Conservation (phyloP, 2,797 vertebrate genomes). For the Falco concolor region DNA sequence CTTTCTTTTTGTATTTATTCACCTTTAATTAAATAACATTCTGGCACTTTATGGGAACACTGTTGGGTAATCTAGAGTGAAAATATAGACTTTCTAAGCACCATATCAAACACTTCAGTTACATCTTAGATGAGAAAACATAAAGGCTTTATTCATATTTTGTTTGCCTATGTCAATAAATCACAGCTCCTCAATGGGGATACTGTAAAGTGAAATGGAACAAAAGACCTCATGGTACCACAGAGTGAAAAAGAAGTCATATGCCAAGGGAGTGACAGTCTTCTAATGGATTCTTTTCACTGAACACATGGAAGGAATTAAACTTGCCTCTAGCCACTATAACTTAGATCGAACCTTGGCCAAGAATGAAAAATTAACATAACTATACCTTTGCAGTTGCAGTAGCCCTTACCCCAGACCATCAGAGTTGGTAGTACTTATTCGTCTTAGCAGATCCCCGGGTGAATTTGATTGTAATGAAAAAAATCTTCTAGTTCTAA, state of each 20-base stretch:
- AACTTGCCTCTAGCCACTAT: neutral
- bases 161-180: neutral
- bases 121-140: neutral
- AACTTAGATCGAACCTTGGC: neutral
- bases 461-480: neutral
- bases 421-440: neutral
- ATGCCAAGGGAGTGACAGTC: slow-evolving; percentile 26
- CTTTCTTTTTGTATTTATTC: neutral
- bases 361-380: neutral
- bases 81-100: neutral
- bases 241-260: slow-evolving; percentile 24
- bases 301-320: neutral
- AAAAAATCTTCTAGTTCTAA: neutral
- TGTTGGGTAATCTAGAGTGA: neutral
- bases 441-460: neutral
- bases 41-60: neutral
- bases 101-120: neutral
- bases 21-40: neutral
- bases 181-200: neutral
- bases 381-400: neutral
- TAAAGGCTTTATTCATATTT: slow-evolving; percentile 54
- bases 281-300: slow-evolving; percentile 35
- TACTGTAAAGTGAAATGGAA: slow-evolving; percentile 32
- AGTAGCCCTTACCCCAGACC: neutral
- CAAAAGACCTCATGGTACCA: slow-evolving; percentile 2